Conservation (phyloP, 1,140 invertebrate species). For the Solenopsis fugax region DNA sequence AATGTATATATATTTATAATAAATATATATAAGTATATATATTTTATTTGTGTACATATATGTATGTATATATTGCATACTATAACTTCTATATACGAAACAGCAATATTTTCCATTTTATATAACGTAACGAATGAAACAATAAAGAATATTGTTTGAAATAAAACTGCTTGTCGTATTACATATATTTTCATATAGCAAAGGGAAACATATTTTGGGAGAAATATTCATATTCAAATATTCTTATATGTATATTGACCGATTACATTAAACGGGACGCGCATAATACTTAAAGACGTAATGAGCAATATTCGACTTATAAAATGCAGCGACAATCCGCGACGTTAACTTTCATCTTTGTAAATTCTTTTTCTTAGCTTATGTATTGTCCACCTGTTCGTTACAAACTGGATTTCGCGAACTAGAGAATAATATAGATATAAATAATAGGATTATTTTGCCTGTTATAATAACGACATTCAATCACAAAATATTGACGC, state of each 20-base stretch:
- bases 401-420: constrained; percentile 36
- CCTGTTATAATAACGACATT: constrained; percentile 28
- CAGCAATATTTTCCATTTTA: constrained; percentile 9
- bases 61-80: neutral
- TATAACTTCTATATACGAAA: constrained; percentile 22
- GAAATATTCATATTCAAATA: constrained; percentile 58
- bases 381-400: constrained; percentile 48
- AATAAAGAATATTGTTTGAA: constrained; percentile 27
- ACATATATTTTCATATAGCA: constrained; percentile 61
- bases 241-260: constrained; percentile 35
- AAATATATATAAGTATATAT: neutral
- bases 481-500: constrained; percentile 30
- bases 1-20: neutral
- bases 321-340: constrained; percentile 38
- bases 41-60: neutral
- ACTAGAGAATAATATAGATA: neutral
- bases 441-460: constrained; percentile 10
- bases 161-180: constrained; percentile 29
- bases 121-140: constrained; percentile 19
- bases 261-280: constrained; percentile 35
- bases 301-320: constrained; percentile 60
- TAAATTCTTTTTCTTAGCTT: constrained; percentile 34
- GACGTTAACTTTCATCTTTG: constrained; percentile 45
- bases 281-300: constrained; percentile 51
- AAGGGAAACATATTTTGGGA: constrained; percentile 58